Conservation (phyloP, 2,888 invertebrate genomes). For the Liodrosophila aerea region DNA sequence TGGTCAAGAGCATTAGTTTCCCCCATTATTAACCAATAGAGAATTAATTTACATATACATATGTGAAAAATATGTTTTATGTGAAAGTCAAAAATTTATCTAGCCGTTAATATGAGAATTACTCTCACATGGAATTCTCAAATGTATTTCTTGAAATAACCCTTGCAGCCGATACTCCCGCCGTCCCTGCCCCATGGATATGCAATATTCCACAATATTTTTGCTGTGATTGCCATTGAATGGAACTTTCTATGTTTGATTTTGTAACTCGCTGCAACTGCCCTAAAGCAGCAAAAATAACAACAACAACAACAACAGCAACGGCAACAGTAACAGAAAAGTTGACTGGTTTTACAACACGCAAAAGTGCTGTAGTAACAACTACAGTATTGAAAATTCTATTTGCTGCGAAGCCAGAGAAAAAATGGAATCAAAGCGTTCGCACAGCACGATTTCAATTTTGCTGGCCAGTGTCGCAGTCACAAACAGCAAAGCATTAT, state of each 20-base stretch:
- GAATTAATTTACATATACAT: no score
- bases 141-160: no score
- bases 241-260: slow-evolving; percentile 57
- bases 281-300: slow-evolving; percentile 22
- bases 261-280: slow-evolving; percentile 43
- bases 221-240: slow-evolving; percentile 54
- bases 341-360: slow-evolving; percentile 69
- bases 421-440: slow-evolving; percentile 50
- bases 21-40: no score
- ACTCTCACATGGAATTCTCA: no score
- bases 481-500: slow-evolving; percentile 33
- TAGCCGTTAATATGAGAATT: no score
- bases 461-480: slow-evolving; percentile 26
- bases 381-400: slow-evolving; percentile 10
- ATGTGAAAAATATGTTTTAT: no score
- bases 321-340: slow-evolving; percentile 13
- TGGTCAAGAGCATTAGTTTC: background rate
- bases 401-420: background rate
- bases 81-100: no score
- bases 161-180: background rate
- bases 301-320: slow-evolving; percentile 24
- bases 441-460: slow-evolving; percentile 45
- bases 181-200: slow-evolving; percentile 28
- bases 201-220: slow-evolving; percentile 7
- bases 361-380: slow-evolving; percentile 51